Evolutionary conservation across 2,888 invertebrate species (phyloP).

Genomic region (Bombylius major): DNA sequence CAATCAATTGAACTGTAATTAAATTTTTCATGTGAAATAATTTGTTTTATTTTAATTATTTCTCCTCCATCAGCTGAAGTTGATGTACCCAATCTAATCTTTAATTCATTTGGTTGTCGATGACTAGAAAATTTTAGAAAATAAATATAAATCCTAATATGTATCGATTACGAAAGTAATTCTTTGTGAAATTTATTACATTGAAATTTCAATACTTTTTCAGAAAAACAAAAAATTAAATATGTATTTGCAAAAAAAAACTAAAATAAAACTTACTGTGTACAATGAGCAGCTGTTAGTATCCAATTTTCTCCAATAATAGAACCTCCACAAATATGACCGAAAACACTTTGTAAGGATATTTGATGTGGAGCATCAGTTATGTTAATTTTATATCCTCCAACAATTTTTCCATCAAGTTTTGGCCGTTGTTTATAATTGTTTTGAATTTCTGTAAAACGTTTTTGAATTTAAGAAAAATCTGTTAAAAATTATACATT

Average conservation of each 20-base stretch:
- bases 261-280: conserved; percentile 23
- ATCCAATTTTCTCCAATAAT: conserved; percentile 31
- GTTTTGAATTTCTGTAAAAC: not conserved
- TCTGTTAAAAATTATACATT: not conserved
- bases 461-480: not conserved
- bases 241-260: not conserved
- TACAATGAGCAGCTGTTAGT: conserved; percentile 35
- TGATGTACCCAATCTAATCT: conserved; percentile 44
- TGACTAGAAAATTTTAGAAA: conserved; percentile 18
- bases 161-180: not conserved
- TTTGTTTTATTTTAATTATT: conserved; percentile 38
- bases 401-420: conserved; percentile 35
- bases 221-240: too few relatives aligned
- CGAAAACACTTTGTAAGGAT: conserved; percentile 26
- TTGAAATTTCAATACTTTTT: not conserved
- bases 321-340: conserved; percentile 34
- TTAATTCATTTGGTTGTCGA: conserved; percentile 20
- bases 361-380: conserved; percentile 34
- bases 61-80: conserved; percentile 39
- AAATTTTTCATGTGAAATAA: conserved; percentile 42
- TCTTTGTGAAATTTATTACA: not conserved
- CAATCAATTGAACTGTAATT: conserved; percentile 43
- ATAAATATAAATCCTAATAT: not conserved
- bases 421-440: conserved; percentile 19
- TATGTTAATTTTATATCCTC: conserved; percentile 32